Conservation (phyloP, 1,140 invertebrate genomes). For the Oryctes rhinoceros region DNA sequence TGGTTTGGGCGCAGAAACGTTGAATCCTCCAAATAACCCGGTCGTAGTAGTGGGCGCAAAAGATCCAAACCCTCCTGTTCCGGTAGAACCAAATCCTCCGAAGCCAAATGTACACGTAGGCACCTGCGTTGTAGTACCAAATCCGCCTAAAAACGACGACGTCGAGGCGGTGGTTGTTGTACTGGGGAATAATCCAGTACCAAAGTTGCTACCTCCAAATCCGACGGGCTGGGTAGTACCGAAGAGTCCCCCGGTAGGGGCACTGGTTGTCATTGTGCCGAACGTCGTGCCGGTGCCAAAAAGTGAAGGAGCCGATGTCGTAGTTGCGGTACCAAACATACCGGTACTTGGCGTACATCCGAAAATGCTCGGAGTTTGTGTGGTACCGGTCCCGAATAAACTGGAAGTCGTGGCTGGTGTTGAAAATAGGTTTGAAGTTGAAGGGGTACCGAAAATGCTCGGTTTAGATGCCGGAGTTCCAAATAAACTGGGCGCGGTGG, state of each 20-base stretch:
- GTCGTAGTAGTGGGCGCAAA: conserved; percentile 59
- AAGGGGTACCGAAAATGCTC: conserved; percentile 59
- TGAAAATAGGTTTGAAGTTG: conserved; percentile 60
- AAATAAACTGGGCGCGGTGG: conserved; percentile 60
- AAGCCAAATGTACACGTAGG: conserved; percentile 62
- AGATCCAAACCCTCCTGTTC: conserved; percentile 57
- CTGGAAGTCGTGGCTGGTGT: conserved; percentile 49
- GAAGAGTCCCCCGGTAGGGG: neutral
- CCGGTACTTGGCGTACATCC: no score
- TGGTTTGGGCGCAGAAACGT: conserved; percentile 60
- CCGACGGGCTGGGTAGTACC: neutral
- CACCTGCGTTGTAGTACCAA: conserved; percentile 62
- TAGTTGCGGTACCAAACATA: conserved; percentile 43
- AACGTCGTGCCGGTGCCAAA: conserved; percentile 47
- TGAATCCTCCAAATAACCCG: conserved; percentile 59
- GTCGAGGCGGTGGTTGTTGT: conserved; percentile 48
- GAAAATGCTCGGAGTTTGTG: conserved; percentile 39
- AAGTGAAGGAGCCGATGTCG: conserved; percentile 36
- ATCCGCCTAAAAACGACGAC: conserved; percentile 62
- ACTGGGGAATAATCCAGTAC: conserved; percentile 48
- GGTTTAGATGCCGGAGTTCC: conserved; percentile 56
- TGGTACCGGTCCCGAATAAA: conserved; percentile 46
- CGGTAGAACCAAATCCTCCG: conserved; percentile 58
- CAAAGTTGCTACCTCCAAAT: conserved; percentile 54
- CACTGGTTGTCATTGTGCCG: conserved; percentile 50